Base-by-base conservation (phyloP, 2,113 vertebrate species). In the Heptranchias perlo region DNA sequence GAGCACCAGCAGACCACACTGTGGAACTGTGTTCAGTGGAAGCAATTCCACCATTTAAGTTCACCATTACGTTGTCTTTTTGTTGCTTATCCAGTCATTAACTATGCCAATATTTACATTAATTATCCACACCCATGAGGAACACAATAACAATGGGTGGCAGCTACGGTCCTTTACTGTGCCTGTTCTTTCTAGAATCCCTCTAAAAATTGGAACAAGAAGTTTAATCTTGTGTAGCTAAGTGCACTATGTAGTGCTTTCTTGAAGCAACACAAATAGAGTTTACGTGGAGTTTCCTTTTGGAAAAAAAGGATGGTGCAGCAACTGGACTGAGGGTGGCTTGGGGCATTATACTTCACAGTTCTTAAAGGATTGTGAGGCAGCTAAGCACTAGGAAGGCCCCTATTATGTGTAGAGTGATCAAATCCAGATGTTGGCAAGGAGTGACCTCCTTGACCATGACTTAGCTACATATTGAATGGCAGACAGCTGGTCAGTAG, bases 391-490 rank as follows among this genome's bases (percentile, higher is more conserved):
- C 97, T 97, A 97, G 96, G 97, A 98, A 98, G 98, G 97, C 97
- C 97, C 97, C 98, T 96, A 97, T 98, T 97, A 97, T 96, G 97
- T 97, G 97, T 97, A 97, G 97, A 98, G 97, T 98, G 98, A 99
- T 99, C 98, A 99, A 98, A 98, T 98, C 97, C 99, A 99, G 99
- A 99, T 99, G 99, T 98, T 98, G 96, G 97, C 97, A 97, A 97
- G 97, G 97, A 97, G 97, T 98, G 98, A 98, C 98, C 98, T 97
- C 97, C 96, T 97, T 97, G 97, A 97, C 98, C 97, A 96, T 96
- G 97, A 98, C 98, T 98, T 97, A 97, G 97, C 97, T 97, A 96
- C 96, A 97, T 97, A 98, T 96, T 97, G 98, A 98, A 98, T 98
- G 98, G 98, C 98, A 98, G 98, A 98, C 98, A 98, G 98, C 97